A percentile compares a stretch with the other conserved stretches of the same genome.
These are phyloP conservation scores for Athene cunicularia DNA, from an alignment of 2,113 vertebrate genomes.

Conservation along the genomic window DNA sequence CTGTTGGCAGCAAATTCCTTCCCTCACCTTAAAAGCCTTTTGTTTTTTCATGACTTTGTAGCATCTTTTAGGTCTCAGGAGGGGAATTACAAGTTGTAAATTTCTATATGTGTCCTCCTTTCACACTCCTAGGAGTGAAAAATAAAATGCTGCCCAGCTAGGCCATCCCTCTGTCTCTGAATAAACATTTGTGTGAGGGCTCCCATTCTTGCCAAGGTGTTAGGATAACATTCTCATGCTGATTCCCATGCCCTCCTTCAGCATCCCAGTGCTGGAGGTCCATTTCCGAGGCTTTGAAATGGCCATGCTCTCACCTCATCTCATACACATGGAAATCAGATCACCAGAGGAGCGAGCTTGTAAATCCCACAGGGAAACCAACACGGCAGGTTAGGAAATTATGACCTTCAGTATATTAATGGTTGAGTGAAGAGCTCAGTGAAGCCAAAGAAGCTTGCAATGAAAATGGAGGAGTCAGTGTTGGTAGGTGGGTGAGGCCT, in stretches of 20 bases:
- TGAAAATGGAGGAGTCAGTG: not conserved
- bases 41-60: not conserved
- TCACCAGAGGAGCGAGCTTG: constrained; percentile 19
- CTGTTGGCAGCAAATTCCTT: not conserved
- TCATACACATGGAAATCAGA: constrained; percentile 67
- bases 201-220: constrained; percentile 65
- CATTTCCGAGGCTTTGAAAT: constrained; percentile 72
- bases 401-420: not conserved
- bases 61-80: constrained; percentile 3
- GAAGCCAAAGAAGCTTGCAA: not conserved
- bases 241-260: constrained; percentile 46
- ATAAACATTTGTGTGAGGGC: constrained; percentile 54
- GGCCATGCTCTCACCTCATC: constrained; percentile 51
- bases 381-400: not conserved
- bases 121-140: constrained; percentile 50
- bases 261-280: constrained; percentile 26
- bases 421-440: not conserved
- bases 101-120: not conserved
- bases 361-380: not conserved
- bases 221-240: constrained; percentile 73
- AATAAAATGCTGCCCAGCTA: constrained; percentile 31
- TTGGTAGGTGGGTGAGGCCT: not conserved
- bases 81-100: constrained; percentile 23
- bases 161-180: constrained; percentile 37
- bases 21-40: not conserved